Evolutionary conservation across 2,888 invertebrate species (phyloP).

Genomic region (Melanargia galathea): DNA sequence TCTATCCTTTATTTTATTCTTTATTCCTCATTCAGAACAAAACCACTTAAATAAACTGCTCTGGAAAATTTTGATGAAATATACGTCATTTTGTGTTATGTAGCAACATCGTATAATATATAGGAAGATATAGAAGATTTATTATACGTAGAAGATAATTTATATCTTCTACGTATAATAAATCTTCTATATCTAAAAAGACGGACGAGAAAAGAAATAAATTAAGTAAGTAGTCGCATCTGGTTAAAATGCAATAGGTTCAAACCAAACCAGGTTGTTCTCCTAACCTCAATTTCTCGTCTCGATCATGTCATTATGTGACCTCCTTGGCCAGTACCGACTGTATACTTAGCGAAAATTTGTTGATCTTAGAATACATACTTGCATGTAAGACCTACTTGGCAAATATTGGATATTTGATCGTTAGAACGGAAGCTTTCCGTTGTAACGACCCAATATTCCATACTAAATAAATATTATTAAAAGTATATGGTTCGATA

Average conservation of each 20-base stretch:
- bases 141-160: neutral
- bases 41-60: neutral
- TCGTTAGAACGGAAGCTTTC: neutral
- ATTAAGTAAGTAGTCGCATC: neutral
- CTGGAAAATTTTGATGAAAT: neutral
- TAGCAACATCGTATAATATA: neutral
- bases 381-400: neutral
- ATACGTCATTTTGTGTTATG: neutral
- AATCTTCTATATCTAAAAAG: neutral
- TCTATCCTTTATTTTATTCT: too few relatives aligned
- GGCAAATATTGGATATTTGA: neutral
- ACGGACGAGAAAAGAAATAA: neutral
- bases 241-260: slow-evolving; percentile 1
- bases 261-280: neutral
- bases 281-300: neutral
- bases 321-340: neutral
- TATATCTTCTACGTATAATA: neutral
- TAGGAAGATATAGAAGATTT: neutral
- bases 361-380: neutral
- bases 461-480: too few relatives aligned
- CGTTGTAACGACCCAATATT: too few relatives aligned
- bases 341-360: neutral
- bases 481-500: too few relatives aligned
- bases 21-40: neutral
- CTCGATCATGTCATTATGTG: neutral